phyloP scores from a whole-genome alignment of 2,888 invertebrate species.

The Notodonta dromedarius region DNA sequence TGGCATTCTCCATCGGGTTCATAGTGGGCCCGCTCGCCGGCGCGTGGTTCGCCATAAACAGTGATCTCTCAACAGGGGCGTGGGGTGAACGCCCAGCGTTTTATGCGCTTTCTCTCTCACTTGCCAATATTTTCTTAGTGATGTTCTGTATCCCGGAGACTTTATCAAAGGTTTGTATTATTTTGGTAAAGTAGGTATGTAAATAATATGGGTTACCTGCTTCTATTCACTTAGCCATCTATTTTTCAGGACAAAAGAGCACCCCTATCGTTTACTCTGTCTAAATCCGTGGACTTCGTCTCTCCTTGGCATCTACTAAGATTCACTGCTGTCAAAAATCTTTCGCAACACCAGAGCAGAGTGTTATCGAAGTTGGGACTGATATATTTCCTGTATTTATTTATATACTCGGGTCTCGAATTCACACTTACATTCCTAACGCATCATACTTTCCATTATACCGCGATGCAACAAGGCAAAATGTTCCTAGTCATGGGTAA shows the following conservation, averaged over 20 bases:
- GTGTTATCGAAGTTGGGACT: slow-evolving; percentile 88
- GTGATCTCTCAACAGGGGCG: slow-evolving; percentile 80
- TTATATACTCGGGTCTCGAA: slow-evolving; percentile 97
- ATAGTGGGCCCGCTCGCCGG: slow-evolving; percentile 98
- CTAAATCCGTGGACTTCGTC: slow-evolving; percentile 84
- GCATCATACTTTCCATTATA: slow-evolving; percentile 95
- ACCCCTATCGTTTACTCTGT: slow-evolving; percentile 86
- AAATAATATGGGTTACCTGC: background rate
- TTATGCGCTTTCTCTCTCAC: slow-evolving; percentile 89
- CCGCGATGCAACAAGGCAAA: slow-evolving; percentile 98
- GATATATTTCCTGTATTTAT: slow-evolving; percentile 95
- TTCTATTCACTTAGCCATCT: slow-evolving; percentile 3
- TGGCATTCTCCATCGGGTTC: slow-evolving; percentile 99
- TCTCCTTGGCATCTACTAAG: slow-evolving; percentile 77
- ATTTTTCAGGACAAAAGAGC: slow-evolving; percentile 87
- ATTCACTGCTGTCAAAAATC: slow-evolving; percentile 88
- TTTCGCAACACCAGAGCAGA: slow-evolving; percentile 85
- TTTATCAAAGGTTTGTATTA: slow-evolving; percentile 85
- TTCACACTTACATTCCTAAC: slow-evolving; percentile 98
- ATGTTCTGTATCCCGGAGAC: slow-evolving; percentile 92
- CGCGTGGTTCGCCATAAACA: slow-evolving; percentile 91
- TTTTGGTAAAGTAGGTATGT: background rate
- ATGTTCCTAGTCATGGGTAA: slow-evolving; percentile 97
- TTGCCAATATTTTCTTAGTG: slow-evolving; percentile 91
- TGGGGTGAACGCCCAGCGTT: slow-evolving; percentile 94